A percentile compares a stretch with the other conserved stretches of the same genome.
Evolutionary conservation across 2,113 vertebrate genomes (phyloP).

Genomic region (Physeter macrocephalus): DNA sequence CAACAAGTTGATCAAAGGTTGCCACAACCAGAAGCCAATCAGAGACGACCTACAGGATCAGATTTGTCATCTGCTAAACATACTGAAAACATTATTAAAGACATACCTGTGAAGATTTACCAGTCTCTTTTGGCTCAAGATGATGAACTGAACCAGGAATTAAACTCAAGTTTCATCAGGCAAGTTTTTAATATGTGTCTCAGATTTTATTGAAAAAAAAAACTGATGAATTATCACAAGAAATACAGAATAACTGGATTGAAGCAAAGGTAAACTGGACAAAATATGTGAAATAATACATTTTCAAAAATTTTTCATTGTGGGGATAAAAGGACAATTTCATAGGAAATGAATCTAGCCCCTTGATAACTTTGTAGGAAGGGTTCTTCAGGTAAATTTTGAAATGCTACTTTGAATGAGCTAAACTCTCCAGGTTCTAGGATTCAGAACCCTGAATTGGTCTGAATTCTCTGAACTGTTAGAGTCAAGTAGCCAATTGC

Average conservation of each 20-base stretch:
- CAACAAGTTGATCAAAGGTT: neutral
- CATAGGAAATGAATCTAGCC: constrained; percentile 66
- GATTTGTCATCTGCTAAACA: neutral
- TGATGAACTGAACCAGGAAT: neutral
- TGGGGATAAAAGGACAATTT: constrained; percentile 47
- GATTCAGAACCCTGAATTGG: constrained; percentile 68
- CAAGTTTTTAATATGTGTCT: neutral
- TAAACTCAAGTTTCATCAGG: neutral
- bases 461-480: constrained; percentile 50
- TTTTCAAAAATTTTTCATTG: constrained; percentile 60
- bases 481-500: constrained; percentile 64
- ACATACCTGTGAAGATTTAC: neutral
- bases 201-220: constrained; percentile 20
- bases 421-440: constrained; percentile 52
- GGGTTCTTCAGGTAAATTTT: constrained; percentile 64
- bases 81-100: neutral
- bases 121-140: neutral
- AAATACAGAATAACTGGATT: neutral
- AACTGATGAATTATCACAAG: neutral
- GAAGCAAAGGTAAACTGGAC: neutral
- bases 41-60: neutral
- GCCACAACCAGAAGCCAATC: neutral
- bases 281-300: neutral
- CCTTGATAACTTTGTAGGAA: constrained; percentile 67
- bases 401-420: constrained; percentile 68